Conservation (phyloP, 2,888 invertebrate species). For the Hirtodrosophila cameraria region DNA sequence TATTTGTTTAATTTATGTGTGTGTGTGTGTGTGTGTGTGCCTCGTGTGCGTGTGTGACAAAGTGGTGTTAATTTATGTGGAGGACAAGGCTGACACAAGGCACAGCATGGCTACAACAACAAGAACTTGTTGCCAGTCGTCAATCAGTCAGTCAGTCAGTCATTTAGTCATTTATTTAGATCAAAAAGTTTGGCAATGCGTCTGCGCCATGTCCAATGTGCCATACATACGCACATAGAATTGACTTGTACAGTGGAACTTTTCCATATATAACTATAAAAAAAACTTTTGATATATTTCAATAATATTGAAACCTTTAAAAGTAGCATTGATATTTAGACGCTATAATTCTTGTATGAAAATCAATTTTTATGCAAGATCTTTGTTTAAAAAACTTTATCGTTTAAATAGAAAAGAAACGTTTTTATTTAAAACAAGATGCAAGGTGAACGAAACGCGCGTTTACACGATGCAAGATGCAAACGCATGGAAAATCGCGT, state of each 20-base stretch:
- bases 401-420: too few relatives aligned
- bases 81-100: constrained; percentile 61
- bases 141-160: constrained; percentile 28
- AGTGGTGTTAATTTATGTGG: constrained; percentile 72
- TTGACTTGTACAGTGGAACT: constrained; percentile 30
- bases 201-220: constrained; percentile 52
- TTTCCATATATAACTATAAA: not conserved
- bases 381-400: too few relatives aligned
- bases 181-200: constrained; percentile 53
- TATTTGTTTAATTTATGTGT: constrained; percentile 53
- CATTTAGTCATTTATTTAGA: constrained; percentile 44
- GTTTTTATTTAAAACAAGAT: too few relatives aligned
- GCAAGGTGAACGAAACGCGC: too few relatives aligned
- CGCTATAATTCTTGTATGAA: too few relatives aligned
- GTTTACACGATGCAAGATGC: too few relatives aligned
- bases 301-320: not conserved
- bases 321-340: not conserved
- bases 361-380: too few relatives aligned
- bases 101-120: constrained; percentile 35
- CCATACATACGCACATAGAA: not conserved
- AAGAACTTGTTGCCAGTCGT: constrained; percentile 60
- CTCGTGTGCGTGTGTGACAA: constrained; percentile 34
- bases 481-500: too few relatives aligned
- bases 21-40: too few relatives aligned
- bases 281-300: not conserved